Evolutionary conservation across 64 coral and sea anemone genomes (phyloP).

Genomic region (Cladopsammia gracilis): DNA sequence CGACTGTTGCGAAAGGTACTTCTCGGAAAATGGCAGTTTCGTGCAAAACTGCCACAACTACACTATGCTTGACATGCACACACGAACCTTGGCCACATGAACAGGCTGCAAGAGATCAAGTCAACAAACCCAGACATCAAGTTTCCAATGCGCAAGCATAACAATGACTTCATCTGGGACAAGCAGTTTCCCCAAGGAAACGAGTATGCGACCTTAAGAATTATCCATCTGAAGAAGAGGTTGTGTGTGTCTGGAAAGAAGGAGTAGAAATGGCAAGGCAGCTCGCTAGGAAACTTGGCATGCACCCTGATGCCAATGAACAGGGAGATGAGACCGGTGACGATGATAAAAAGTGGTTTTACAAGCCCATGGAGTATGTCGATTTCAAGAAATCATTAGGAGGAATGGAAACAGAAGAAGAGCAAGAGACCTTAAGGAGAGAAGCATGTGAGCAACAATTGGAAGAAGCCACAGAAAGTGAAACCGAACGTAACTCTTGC

Average conservation of each 20-base stretch:
- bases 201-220: not conserved
- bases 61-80: conserved; percentile 43
- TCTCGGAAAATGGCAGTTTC: conserved; percentile 53
- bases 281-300: conserved; percentile 44
- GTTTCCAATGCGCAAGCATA: conserved; percentile 54
- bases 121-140: conserved; percentile 46
- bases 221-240: conserved; percentile 40
- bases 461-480: conserved; percentile 39
- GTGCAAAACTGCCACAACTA: conserved; percentile 42
- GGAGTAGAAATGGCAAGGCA: conserved; percentile 44
- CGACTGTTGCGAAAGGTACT: conserved; percentile 38
- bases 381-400: conserved; percentile 58
- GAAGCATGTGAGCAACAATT: conserved; percentile 27
- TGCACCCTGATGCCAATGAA: conserved; percentile 43
- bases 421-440: conserved; percentile 46
- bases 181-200: conserved; percentile 29
- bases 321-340: not conserved
- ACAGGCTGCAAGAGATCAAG: conserved; percentile 60
- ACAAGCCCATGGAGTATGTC: conserved; percentile 33
- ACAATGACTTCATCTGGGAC: conserved; percentile 61
- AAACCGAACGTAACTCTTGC: conserved; percentile 28
- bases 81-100: conserved; percentile 61
- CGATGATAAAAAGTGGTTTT: conserved; percentile 55
- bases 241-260: conserved; percentile 46
- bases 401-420: conserved; percentile 72